Evolutionary conservation across 2,113 vertebrate species (phyloP), one percentile per base, ranked within the genome.

Genomic region (Opisthocomus hoazin): DNA sequence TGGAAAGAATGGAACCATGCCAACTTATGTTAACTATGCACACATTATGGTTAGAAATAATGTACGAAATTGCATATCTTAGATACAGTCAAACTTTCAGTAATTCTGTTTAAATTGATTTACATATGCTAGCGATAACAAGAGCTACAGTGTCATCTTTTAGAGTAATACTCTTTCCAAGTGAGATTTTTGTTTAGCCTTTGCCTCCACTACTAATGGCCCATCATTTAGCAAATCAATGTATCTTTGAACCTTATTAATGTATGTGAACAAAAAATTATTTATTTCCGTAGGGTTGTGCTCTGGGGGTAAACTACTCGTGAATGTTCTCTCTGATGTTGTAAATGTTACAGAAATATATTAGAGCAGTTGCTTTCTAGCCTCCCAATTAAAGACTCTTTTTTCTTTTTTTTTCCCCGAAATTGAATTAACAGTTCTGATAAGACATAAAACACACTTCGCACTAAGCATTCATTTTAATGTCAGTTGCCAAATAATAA

Each of bases 211-310:
- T 87, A 9, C 16, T 95, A 87, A 81, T 39, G 45, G n/a, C 9
- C 53, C 73, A 64, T 87, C 77, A 94, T 92, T 94, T 64, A 92
- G 64, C 34, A 82, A 96, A 96, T 96, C 87, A 91, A 27, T 92
- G n/a, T 45, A 48, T 75, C 22, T 83, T 93, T 94, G 14, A 57
- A 84, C 69, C 69, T 89, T 87, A 94, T 90, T 94, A 95, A 94
- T 21, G 37, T 32, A 57, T 65, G 22, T 32, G 58, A 58, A 45
- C 53, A 89, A 88, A 76, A 8, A 89, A 70, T 37, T 82, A 51
- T 70, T 90, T 84, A 45, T 36, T 48, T 93, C 43, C 45, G 14
- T 41, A 8, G 24, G 41, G 43, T 12, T 84, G 7, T 79, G 36
- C 32, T 75, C 60, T 3, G 3, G 43, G 18, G 18, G 32, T 74